Percentiles rank a stretch among this genome's conserved stretches.
These are phyloP conservation scores for Panagrolaimus sp. DNA, from an alignment of 1,140 invertebrate genomes.

Conservation along the genomic window DNA sequence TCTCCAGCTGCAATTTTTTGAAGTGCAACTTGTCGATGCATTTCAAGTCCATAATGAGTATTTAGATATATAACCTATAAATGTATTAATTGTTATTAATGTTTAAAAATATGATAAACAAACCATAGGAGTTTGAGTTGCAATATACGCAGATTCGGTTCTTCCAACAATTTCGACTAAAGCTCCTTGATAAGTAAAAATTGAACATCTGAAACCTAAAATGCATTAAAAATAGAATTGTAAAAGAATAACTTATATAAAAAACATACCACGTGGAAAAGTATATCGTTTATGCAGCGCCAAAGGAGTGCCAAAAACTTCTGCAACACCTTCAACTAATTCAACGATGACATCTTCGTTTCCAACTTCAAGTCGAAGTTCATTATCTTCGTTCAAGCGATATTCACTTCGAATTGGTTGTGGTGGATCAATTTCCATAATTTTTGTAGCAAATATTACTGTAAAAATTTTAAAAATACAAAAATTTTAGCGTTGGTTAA, in stretches of 20 bases:
- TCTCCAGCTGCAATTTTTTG: constrained; percentile 65
- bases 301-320: constrained; percentile 93
- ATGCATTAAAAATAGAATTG: background rate
- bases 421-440: too few species aligned
- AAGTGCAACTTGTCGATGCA: constrained; percentile 73
- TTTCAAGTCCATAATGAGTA: constrained; percentile 85
- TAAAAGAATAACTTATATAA: background rate
- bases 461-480: too few species aligned
- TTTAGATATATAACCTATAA: constrained; percentile 82
- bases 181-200: constrained; percentile 93
- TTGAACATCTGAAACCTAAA: constrained; percentile 81
- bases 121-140: constrained; percentile 57
- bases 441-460: too few species aligned
- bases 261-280: constrained; percentile 67
- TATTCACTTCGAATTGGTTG: constrained; percentile 26
- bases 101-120: constrained; percentile 4
- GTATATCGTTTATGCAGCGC: constrained; percentile 85
- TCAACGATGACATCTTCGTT: constrained; percentile 50
- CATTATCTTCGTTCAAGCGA: constrained; percentile 38
- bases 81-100: background rate
- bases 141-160: constrained; percentile 52
- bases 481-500: too few species aligned
- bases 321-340: constrained; percentile 71
- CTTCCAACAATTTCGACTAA: constrained; percentile 68
- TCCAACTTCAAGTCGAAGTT: constrained; percentile 43